A percentile compares a stretch with the other conserved stretches of the same genome.
phyloP scores from a whole-genome alignment of 2,888 invertebrate species.

The Eupeodes luniger region DNA sequence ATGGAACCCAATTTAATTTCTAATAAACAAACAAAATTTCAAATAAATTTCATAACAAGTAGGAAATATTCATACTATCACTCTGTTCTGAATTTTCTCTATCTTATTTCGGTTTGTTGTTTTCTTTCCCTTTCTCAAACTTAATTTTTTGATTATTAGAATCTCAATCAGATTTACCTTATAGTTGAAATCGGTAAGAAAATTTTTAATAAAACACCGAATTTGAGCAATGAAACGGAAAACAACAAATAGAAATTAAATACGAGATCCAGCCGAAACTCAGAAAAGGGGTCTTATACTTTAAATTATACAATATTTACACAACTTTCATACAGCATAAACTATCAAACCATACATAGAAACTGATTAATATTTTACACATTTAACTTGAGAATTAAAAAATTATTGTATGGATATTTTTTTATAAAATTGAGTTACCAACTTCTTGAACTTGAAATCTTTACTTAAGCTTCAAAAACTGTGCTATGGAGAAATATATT shows the following conservation, averaged over 20 bases:
- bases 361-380: neutral
- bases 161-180: too few species aligned
- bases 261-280: too few species aligned
- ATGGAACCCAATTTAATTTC: constrained; percentile 40
- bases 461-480: neutral
- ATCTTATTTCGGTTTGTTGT: too few species aligned
- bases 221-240: too few species aligned
- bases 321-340: constrained; percentile 28
- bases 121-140: too few species aligned
- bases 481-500: neutral
- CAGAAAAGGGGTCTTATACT: neutral
- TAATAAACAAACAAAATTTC: constrained; percentile 15
- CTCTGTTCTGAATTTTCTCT: too few species aligned
- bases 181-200: too few species aligned
- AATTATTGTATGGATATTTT: neutral
- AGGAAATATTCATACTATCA: constrained; percentile 30
- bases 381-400: neutral
- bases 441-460: too few species aligned
- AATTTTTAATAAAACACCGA: too few species aligned
- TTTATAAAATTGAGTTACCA: neutral
- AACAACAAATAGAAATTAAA: too few species aligned
- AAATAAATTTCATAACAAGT: constrained; percentile 34
- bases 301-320: constrained; percentile 32
- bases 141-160: too few species aligned
- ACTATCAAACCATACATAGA: neutral